phyloP scores from a whole-genome alignment of 1,140 invertebrate genomes.

The Listronotus bonariensis region DNA sequence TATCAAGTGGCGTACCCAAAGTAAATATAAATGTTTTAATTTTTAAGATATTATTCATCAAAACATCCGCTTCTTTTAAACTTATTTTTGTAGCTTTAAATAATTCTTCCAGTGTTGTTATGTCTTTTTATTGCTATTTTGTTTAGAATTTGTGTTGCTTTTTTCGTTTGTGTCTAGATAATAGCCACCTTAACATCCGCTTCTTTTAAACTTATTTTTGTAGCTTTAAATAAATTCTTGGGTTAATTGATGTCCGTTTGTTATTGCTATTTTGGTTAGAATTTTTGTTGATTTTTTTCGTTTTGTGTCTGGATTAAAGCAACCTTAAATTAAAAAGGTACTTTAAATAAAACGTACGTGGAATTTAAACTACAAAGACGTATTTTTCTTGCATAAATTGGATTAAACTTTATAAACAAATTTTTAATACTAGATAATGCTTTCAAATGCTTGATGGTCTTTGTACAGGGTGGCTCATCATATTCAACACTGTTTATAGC shows the following conservation, averaged over 20 bases:
- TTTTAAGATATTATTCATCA: too few species aligned
- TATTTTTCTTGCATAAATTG: too few species aligned
- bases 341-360: too few species aligned
- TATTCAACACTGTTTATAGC: too few species aligned
- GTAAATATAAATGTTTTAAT: too few species aligned
- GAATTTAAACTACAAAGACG: too few species aligned
- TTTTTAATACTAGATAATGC: too few species aligned
- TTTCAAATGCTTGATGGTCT: too few species aligned
- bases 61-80: constrained; percentile 6
- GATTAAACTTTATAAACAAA: too few species aligned
- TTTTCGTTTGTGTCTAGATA: constrained; percentile 68
- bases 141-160: constrained; percentile 64
- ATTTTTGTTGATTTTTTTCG: constrained; percentile 64
- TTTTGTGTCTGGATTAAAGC: constrained; percentile 71
- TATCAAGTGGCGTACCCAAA: too few species aligned
- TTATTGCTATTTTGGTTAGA: constrained; percentile 66
- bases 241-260: constrained; percentile 67
- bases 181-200: constrained; percentile 66
- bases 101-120: constrained; percentile 53
- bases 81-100: constrained; percentile 26
- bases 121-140: constrained; percentile 63
- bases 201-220: constrained; percentile 18
- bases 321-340: constrained; percentile 64
- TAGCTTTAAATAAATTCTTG: constrained; percentile 53
- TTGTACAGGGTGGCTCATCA: too few species aligned